These are phyloP conservation scores for Phlogophora meticulosa DNA, from an alignment of 2,888 invertebrate species.

Conservation along the genomic window DNA sequence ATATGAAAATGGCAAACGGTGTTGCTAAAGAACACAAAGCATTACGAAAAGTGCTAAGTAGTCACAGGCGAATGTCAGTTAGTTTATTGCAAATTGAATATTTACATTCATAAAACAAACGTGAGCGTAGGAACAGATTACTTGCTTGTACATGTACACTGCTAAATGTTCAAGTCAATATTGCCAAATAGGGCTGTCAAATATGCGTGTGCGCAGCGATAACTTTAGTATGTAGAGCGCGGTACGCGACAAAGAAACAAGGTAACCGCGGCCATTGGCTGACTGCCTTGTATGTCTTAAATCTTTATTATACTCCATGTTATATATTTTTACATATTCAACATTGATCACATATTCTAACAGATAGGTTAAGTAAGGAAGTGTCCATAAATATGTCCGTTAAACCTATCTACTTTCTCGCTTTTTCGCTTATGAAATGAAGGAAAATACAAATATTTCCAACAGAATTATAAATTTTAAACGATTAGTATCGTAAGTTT, in stretches of 20 bases:
- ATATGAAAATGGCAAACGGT: conserved; percentile 27
- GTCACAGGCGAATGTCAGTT: conserved; percentile 68
- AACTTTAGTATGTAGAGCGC: conserved; percentile 57
- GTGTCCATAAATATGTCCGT: conserved; percentile 4
- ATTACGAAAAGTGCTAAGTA: conserved; percentile 75
- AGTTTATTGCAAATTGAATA: conserved; percentile 76
- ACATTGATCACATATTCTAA: conserved; percentile 27
- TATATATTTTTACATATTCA: conserved; percentile 28
- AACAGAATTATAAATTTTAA: not conserved
- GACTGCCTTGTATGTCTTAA: conserved; percentile 42
- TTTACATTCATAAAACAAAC: conserved; percentile 74
- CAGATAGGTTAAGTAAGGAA: conserved; percentile 18
- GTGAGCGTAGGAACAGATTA: conserved; percentile 65
- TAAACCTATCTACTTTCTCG: not conserved
- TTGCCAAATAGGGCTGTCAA: conserved; percentile 73
- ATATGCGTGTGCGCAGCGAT: conserved; percentile 40
- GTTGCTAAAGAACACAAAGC: conserved; percentile 58
- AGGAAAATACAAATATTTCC: not conserved
- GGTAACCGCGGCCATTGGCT: conserved; percentile 43
- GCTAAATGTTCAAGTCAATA: conserved; percentile 75
- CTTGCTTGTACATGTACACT: conserved; percentile 64
- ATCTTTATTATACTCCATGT: conserved; percentile 37
- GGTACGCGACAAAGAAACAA: conserved; percentile 57
- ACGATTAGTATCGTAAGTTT: not conserved
- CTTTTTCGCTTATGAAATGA: conserved; percentile 4